phyloP scores from a whole-genome alignment of 64 coral and sea anemone species.

The Cladopsammia gracilis region DNA sequence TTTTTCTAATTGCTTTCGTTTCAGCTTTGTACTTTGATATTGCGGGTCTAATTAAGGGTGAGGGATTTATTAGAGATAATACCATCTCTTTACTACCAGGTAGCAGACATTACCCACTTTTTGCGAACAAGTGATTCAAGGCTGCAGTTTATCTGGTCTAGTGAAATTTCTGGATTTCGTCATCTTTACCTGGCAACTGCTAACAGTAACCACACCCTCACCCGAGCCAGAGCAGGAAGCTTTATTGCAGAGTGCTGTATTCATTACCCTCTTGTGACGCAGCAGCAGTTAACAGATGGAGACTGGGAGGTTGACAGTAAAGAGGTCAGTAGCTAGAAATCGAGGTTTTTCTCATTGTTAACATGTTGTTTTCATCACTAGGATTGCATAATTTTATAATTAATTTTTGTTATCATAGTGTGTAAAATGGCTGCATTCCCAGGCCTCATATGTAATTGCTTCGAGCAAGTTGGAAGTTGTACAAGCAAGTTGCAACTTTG shows the following conservation, averaged over 20 bases:
- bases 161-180: slow-evolving; percentile 94
- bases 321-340: slow-evolving; percentile 61
- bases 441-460: too few species aligned
- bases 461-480: too few species aligned
- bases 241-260: slow-evolving; percentile 82
- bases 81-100: slow-evolving; percentile 19
- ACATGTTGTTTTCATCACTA: too few species aligned
- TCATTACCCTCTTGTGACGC: slow-evolving; percentile 86
- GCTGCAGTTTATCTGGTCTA: slow-evolving; percentile 95
- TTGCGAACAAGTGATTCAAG: slow-evolving; percentile 41
- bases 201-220: slow-evolving; percentile 76
- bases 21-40: too few species aligned
- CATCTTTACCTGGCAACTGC: slow-evolving; percentile 92
- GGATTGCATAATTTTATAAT: too few species aligned
- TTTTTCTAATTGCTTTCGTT: too few species aligned
- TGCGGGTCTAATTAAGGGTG: background rate
- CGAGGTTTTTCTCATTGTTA: background rate
- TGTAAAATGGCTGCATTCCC: too few species aligned
- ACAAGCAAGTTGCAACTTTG: too few species aligned
- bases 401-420: too few species aligned
- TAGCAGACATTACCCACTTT: slow-evolving; percentile 92
- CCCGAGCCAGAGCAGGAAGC: slow-evolving; percentile 43
- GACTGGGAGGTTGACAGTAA: slow-evolving; percentile 95
- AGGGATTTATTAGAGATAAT: background rate
- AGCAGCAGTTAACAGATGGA: slow-evolving; percentile 90